Percentiles rank a stretch among this genome's conserved stretches.
These are phyloP conservation scores for Chrysopilus asiliformis DNA, from an alignment of 2,888 invertebrate genomes.

Conservation along the genomic window DNA sequence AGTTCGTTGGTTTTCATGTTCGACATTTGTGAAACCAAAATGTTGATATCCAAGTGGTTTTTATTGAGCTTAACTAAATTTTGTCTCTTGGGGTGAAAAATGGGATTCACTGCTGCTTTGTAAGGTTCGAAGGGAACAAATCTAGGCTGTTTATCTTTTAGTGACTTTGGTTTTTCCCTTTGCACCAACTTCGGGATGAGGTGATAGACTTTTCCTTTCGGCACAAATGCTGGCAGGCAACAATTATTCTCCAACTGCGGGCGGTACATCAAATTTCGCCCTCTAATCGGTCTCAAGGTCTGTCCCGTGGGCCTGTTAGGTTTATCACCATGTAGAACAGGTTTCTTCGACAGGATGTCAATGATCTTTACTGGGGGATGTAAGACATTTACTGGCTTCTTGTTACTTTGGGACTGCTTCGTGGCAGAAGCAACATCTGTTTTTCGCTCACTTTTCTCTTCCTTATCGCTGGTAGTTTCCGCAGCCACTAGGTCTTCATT, in stretches of 20 bases:
- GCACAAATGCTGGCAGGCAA: constrained; percentile 28
- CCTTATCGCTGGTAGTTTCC: too few species aligned
- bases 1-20: constrained; percentile 51
- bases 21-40: constrained; percentile 57
- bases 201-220: constrained; percentile 44
- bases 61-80: constrained; percentile 22
- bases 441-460: not conserved
- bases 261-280: constrained; percentile 4
- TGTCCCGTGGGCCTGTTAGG: not conserved
- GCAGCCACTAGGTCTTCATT: too few species aligned
- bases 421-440: not conserved
- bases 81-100: constrained; percentile 38
- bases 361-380: not conserved
- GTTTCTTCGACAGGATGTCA: not conserved
- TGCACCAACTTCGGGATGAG: constrained; percentile 47
- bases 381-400: not conserved
- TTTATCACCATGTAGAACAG: not conserved
- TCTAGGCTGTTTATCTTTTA: constrained; percentile 49
- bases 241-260: constrained; percentile 1
- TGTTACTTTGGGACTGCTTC: not conserved
- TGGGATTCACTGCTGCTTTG: constrained; percentile 69
- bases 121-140: constrained; percentile 85
- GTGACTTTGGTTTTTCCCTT: constrained; percentile 21
- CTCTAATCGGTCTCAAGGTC: constrained; percentile 6
- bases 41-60: constrained; percentile 51